These are phyloP conservation scores for Ethmia dodecea DNA, from an alignment of 2,888 invertebrate genomes.

Conservation along the genomic window DNA sequence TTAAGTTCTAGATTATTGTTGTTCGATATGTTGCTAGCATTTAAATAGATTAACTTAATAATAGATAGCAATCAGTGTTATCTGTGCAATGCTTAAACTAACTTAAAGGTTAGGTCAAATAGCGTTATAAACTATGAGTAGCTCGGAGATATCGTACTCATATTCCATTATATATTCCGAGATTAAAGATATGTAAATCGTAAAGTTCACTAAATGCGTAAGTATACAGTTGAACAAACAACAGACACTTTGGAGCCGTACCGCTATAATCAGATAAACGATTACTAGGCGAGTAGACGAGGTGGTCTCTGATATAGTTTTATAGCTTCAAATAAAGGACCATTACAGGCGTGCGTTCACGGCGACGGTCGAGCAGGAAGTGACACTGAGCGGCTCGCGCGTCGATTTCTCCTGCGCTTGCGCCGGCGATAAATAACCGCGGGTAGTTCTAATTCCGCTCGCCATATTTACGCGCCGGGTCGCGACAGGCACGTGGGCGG, in stretches of 20 bases:
- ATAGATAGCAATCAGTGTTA: too few species aligned
- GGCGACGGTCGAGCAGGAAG: slow-evolving; percentile 52
- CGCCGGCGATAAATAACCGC: slow-evolving; percentile 56
- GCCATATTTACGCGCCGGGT: slow-evolving; percentile 59
- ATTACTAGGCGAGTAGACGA: slow-evolving; percentile 24
- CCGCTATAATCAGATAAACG: slow-evolving; percentile 30
- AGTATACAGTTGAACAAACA: slow-evolving; percentile 19
- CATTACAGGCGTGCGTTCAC: slow-evolving; percentile 48
- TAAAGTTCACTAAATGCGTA: slow-evolving; percentile 5
- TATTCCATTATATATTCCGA: too few species aligned
- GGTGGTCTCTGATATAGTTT: slow-evolving; percentile 40
- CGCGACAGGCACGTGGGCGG: slow-evolving; percentile 33
- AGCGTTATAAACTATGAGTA: too few species aligned
- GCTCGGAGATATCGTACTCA: too few species aligned
- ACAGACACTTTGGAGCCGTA: slow-evolving; percentile 21
- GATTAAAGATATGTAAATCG: slow-evolving; percentile 7
- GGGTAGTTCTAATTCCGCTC: slow-evolving; percentile 68
- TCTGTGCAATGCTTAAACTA: too few species aligned
- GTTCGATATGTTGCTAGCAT: too few species aligned
- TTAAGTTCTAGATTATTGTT: too few species aligned
- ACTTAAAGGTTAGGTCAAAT: too few species aligned
- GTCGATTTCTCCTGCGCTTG: slow-evolving; percentile 35
- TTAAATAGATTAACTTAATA: too few species aligned
- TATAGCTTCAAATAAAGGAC: slow-evolving; percentile 51
- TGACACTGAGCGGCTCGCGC: slow-evolving; percentile 33